These are phyloP conservation scores for Strongylocentrotus purpuratus DNA, from an alignment of 35 echinoderm and acorn worm genomes.

Conservation along the genomic window DNA sequence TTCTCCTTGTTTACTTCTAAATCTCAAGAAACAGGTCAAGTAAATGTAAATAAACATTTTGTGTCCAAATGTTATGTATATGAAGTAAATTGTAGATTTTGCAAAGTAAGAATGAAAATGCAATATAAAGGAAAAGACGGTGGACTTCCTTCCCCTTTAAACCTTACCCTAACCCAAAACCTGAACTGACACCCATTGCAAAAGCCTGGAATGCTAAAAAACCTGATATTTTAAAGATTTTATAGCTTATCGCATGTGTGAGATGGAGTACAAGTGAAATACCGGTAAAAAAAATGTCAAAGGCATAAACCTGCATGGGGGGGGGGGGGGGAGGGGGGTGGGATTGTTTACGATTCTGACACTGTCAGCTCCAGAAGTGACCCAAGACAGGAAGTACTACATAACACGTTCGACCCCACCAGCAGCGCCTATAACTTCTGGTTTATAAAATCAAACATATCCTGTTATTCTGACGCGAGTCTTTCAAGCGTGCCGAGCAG, in stretches of 20 bases:
- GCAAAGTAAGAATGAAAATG: too few species aligned
- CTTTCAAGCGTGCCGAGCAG: background rate
- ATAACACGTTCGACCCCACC: background rate
- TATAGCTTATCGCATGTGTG: too few species aligned
- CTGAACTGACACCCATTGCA: too few species aligned
- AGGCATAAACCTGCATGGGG: background rate
- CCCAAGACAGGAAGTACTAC: background rate
- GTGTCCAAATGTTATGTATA: too few species aligned
- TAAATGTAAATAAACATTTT: background rate
- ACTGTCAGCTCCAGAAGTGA: background rate
- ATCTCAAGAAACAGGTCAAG: background rate
- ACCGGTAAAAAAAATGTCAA: background rate
- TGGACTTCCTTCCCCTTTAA: too few species aligned
- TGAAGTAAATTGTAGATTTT: too few species aligned
- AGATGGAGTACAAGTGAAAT: too few species aligned
- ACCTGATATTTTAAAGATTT: too few species aligned
- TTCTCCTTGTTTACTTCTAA: background rate
- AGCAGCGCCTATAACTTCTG: background rate
- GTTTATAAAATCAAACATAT: constrained; percentile 20
- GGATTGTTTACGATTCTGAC: background rate
- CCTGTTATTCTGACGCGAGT: constrained; percentile 6
- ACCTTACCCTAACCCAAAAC: too few species aligned
- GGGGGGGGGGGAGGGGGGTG: too few species aligned
- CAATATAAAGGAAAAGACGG: too few species aligned
- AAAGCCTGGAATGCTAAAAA: too few species aligned